Evolutionary conservation across 2,797 vertebrate genomes (phyloP), one percentile per base, ranked within the genome.

Genomic region (Bucorvus abyssinicus): DNA sequence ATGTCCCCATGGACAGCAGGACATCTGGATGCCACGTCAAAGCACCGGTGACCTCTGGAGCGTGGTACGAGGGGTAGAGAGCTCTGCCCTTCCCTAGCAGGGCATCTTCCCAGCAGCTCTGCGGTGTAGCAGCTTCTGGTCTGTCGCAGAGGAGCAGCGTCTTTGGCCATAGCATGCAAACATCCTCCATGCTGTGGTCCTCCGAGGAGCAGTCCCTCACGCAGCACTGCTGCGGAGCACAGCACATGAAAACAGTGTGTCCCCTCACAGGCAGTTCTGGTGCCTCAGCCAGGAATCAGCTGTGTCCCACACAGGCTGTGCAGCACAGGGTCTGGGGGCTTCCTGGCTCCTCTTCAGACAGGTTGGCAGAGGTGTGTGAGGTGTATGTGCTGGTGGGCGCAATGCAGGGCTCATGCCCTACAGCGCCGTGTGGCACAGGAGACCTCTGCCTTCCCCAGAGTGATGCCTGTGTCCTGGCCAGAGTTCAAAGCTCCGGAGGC

Each of bases 261-360:
- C 47, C 2, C 3, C 57, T 10, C 24, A 7, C 17, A 40, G 1
- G 4, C 26, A 19, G 23, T 14, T 57, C 15, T 73, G 49, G 20
- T 29, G 22, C 42, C 63, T 63, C 47, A 70, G 36, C 19, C 64
- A 7, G 18, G 12, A 26, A 2, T 12, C 22, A 27, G 45, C 24
- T 56, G 59, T 71, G 42, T 32, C 64, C 55, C 29, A 10, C 0
- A 0, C 9, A 17, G 9, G 0, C 30, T 26, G 52, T 27, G 50
- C 74, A 44, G 8, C 2, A 12, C 40, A n/a, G 47, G 67, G 6
- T 22, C 18, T 42, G 38, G n/a, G 49, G 15, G 22, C 34, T 14
- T 53, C 24, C 9, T 12, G 61, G 23, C 20, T 71, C 19, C 44
- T 75, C 57, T 12, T 1, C 1, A 2, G 24, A 57, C 38, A 5